A percentile compares a stretch with the other conserved stretches of the same genome.
These are phyloP conservation scores for Drosophila koepferae DNA, from an alignment of 2,888 invertebrate species.

Conservation along the genomic window DNA sequence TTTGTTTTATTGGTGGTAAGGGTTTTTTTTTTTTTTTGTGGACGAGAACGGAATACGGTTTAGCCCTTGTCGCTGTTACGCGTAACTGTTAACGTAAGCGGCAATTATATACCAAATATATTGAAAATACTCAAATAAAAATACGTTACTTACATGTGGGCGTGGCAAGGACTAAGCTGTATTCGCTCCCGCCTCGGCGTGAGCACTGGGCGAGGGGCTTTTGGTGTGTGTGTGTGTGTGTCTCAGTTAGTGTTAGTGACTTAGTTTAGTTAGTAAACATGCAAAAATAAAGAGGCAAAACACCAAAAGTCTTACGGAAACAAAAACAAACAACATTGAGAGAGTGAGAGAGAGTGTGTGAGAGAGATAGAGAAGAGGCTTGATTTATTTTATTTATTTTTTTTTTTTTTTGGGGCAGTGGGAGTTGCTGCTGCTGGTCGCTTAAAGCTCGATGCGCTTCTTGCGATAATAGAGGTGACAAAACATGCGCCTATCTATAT, in stretches of 20 bases:
- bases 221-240: slow-evolving; percentile 9
- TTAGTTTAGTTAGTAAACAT: slow-evolving; percentile 26
- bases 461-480: slow-evolving; percentile 83
- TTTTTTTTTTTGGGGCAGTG: neutral
- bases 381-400: neutral
- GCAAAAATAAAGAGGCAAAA: slow-evolving; percentile 22
- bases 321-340: slow-evolving; percentile 13
- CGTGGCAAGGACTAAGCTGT: slow-evolving; percentile 85
- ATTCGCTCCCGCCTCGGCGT: slow-evolving; percentile 76
- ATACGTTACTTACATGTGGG: slow-evolving; percentile 80
- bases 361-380: neutral
- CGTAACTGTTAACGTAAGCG: slow-evolving; percentile 77
- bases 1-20: slow-evolving; percentile 18
- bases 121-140: slow-evolving; percentile 56
- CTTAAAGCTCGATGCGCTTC: slow-evolving; percentile 79
- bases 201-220: slow-evolving; percentile 29
- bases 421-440: slow-evolving; percentile 8
- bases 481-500: slow-evolving; percentile 83
- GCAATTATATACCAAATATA: slow-evolving; percentile 64
- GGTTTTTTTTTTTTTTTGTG: slow-evolving; percentile 20
- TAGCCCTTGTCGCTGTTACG: slow-evolving; percentile 82
- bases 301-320: slow-evolving; percentile 16
- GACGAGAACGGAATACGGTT: slow-evolving; percentile 84
- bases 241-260: slow-evolving; percentile 36
- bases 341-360: neutral